Evolutionary conservation across 2,888 invertebrate genomes (phyloP), one percentile per base, ranked within the genome.

Genomic region (Apamea anceps): DNA sequence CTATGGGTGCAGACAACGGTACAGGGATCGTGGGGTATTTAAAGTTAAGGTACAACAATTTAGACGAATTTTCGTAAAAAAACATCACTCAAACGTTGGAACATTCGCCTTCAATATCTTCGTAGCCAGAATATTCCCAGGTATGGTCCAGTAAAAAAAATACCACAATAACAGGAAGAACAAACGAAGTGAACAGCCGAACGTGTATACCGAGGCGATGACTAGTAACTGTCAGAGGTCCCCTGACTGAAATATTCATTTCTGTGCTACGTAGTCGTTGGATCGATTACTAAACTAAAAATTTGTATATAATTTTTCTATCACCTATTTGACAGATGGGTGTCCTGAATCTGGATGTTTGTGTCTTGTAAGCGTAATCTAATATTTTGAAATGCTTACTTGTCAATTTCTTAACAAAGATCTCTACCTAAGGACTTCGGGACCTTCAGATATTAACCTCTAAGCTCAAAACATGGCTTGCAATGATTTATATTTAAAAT

Each of bases 401-500:
- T 60, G 15, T 15, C 6, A 7, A 28, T 28, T 62, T 63, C 3
- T 32, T 18, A 7, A 15, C 62, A 62, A 7, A 62, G 15, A 7
- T 3, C 62, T 28, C 28, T 63, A 32, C 18, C 63, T 8, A 63
- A 63, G 63, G 8, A 32, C 12, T 37, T 37, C 25, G 5, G 25
- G 37, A 37, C 6, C 37, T 37, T 25, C 12, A 25, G 25, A 65
- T 18, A 63, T 25, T 25, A 10, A 63, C 8, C 25, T 65, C 5
- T 25, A 13, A 12, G 6, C 37, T 37, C 5, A 37, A 37, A 65
- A 65, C 6, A 65, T 0, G 2, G 25, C 37, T 25, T 37, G 37
- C 21, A 21, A 21, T 63, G 42, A 37, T 68, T 74, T 51, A 37
- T 74, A 51, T 74, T 51, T n/a, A n/a, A n/a, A 68, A 63, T 25